phyloP scores from a whole-genome alignment of 2,797 vertebrate species.

The Rhadinocentrus ornatus region DNA sequence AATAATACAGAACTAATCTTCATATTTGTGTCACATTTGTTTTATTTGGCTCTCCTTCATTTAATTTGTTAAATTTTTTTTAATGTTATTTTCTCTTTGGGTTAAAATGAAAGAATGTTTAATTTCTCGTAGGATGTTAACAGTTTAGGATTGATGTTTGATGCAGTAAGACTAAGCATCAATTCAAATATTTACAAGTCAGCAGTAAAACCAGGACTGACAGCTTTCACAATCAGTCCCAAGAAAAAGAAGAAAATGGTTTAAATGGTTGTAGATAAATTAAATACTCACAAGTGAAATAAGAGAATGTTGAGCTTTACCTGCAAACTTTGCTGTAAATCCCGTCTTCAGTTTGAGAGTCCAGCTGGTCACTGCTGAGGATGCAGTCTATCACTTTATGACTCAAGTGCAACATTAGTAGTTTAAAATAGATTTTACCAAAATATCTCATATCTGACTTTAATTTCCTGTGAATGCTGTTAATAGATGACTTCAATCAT shows the following conservation, averaged over 20 bases:
- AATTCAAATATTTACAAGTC: not conserved
- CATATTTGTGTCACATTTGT: not conserved
- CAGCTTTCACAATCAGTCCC: not conserved
- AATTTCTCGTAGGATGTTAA: not conserved
- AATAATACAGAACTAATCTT: not conserved
- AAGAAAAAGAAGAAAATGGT: not conserved
- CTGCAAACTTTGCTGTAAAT: too few species aligned
- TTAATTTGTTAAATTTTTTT: too few species aligned
- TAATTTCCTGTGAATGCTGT: too few species aligned
- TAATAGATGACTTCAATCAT: not conserved
- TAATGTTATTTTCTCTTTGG: not conserved
- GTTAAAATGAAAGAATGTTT: not conserved
- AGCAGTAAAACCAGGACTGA: not conserved
- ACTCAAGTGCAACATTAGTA: not conserved
- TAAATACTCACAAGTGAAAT: too few species aligned
- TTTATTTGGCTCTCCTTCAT: not conserved
- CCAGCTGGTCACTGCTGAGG: not conserved
- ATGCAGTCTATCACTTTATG: not conserved
- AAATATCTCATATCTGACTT: too few species aligned
- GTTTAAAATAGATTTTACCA: too few species aligned
- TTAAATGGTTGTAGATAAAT: too few species aligned
- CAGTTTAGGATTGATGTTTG: too few species aligned
- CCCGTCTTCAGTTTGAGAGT: conserved; percentile 1
- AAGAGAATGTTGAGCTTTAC: too few species aligned
- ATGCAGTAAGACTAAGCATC: not conserved